A percentile compares a stretch with the other conserved stretches of the same genome.
Evolutionary conservation across 1,140 invertebrate species (phyloP).

Genomic region (Aphelenchoides fujianensis): DNA sequence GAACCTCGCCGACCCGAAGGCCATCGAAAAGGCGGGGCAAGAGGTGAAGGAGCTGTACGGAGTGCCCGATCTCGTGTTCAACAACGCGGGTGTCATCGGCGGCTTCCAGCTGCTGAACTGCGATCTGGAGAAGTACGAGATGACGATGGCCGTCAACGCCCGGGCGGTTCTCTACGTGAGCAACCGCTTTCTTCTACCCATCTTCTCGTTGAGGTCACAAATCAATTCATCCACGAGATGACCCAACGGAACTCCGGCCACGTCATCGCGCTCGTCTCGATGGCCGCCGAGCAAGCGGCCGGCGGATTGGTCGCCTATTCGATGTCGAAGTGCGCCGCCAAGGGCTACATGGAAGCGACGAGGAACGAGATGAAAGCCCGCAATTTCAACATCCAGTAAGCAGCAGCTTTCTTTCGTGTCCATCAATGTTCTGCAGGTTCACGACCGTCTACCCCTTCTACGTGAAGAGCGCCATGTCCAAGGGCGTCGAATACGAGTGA

Average conservation of each 20-base stretch:
- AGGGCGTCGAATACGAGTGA: conserved; percentile 16
- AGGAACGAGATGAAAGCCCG: not conserved
- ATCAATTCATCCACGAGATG: conserved; percentile 72
- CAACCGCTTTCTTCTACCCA: no score
- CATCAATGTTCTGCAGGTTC: not conserved
- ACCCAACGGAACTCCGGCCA: conserved; percentile 76
- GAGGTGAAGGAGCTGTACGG: conserved; percentile 1
- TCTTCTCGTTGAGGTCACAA: conserved; percentile 16
- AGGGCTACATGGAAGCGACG: not conserved
- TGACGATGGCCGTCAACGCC: conserved; percentile 10
- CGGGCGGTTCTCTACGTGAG: conserved; percentile 13
- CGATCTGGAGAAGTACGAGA: not conserved
- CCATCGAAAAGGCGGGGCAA: conserved; percentile 6
- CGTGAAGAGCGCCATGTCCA: not conserved
- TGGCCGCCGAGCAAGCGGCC: conserved; percentile 78
- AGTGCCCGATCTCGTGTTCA: conserved; percentile 18
- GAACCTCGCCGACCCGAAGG: conserved; percentile 3
- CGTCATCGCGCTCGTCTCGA: conserved; percentile 84
- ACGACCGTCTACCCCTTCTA: conserved; percentile 6
- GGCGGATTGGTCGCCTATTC: not conserved
- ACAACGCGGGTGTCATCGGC: conserved; percentile 5
- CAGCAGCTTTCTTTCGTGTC: no score
- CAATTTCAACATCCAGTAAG: not conserved
- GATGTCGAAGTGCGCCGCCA: not conserved
- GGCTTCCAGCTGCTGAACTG: not conserved